These are phyloP conservation scores for Anisognathus igniventris DNA, from an alignment of 2,797 vertebrate genomes.

Conservation along the genomic window DNA sequence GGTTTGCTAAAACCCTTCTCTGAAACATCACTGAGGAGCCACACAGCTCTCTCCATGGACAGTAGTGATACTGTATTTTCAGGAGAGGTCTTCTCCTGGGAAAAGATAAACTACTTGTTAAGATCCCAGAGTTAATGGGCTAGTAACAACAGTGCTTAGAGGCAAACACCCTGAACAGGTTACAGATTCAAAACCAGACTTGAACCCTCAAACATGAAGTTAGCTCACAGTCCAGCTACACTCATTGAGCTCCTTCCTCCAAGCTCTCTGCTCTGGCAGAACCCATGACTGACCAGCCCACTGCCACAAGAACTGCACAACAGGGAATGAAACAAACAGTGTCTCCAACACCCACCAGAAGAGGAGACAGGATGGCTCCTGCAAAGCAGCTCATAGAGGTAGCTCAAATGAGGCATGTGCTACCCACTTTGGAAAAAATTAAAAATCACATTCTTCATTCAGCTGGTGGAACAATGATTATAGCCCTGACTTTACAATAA, in stretches of 20 bases:
- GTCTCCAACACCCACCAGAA: not conserved
- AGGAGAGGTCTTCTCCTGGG: not conserved
- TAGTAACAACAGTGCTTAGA: not conserved
- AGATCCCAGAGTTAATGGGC: not conserved
- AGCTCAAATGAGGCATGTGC: not conserved
- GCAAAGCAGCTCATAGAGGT: not conserved
- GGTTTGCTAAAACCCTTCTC: not conserved
- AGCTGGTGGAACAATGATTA: not conserved
- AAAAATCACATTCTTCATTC: not conserved
- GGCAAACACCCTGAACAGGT: not conserved
- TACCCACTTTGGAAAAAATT: not conserved
- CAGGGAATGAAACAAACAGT: not conserved
- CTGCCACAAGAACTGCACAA: not conserved
- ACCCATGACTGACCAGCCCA: fast-evolving
- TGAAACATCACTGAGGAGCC: not conserved
- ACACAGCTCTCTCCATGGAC: not conserved
- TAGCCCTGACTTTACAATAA: not conserved
- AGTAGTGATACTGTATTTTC: not conserved
- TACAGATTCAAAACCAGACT: not conserved
- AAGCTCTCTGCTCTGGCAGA: not conserved
- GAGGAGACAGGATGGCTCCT: not conserved
- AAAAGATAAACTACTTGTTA: not conserved
- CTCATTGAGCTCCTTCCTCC: fast-evolving
- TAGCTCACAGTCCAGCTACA: not conserved
- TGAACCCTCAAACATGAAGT: not conserved